phyloP scores from a whole-genome alignment of 2,113 vertebrate genomes.

The Ptilonorhynchus violaceus region DNA sequence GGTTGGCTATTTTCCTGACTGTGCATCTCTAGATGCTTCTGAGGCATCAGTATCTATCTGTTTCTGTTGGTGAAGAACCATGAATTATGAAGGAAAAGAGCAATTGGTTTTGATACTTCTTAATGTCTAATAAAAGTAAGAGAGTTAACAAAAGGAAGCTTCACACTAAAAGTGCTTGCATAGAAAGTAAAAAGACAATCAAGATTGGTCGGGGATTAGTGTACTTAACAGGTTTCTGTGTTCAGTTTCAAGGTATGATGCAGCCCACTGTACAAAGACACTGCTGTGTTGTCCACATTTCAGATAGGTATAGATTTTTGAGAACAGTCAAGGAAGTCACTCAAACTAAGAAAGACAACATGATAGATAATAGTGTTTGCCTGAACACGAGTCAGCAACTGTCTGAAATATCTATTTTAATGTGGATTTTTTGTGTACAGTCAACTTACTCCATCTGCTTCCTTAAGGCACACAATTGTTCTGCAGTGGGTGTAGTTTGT shows the following conservation, averaged over 20 bases:
- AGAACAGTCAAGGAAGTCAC: not conserved
- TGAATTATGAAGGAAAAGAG: not conserved
- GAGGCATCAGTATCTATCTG: not conserved
- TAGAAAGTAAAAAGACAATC: not conserved
- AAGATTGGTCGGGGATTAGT: not conserved
- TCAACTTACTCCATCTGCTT: not conserved
- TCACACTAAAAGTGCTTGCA: not conserved
- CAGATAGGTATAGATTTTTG: not conserved
- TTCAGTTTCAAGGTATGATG: not conserved
- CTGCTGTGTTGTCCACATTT: not conserved
- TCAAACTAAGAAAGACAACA: not conserved
- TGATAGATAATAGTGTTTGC: not conserved
- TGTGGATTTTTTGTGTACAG: not conserved
- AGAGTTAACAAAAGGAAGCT: not conserved
- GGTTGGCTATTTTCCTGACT: not conserved
- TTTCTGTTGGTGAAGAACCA: not conserved
- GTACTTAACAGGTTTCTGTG: not conserved
- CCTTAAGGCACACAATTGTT: not conserved
- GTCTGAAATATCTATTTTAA: not conserved
- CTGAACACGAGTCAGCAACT: not conserved
- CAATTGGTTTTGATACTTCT: not conserved
- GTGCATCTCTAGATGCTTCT: not conserved
- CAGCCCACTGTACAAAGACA: not conserved
- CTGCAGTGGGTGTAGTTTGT: not conserved
- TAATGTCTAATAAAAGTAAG: not conserved